A percentile compares a stretch with the other conserved stretches of the same genome.
Conservation (phyloP, 2,113 vertebrate genomes). For the Prietella phreatophila region DNA sequence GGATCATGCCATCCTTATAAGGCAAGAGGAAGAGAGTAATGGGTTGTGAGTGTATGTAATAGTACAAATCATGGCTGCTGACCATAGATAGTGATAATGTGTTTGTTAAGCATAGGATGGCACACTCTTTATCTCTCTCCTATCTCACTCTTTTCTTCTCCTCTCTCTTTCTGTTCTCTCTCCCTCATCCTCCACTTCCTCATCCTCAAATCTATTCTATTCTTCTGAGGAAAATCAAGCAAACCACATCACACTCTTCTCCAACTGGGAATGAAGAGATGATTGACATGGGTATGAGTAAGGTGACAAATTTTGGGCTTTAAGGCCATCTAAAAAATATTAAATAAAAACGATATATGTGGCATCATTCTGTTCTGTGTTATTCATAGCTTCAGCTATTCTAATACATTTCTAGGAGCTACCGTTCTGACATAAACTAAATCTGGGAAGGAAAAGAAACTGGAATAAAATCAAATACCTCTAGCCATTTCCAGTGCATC, state of each 20-base stretch:
- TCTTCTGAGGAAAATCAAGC: constrained; percentile 30
- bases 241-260: constrained; percentile 20
- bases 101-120: constrained; percentile 11
- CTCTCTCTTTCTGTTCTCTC: constrained; percentile 42
- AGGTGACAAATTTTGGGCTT: constrained; percentile 13
- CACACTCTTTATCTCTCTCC: constrained; percentile 45
- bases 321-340: constrained; percentile 34
- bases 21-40: constrained; percentile 18
- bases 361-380: constrained; percentile 6
- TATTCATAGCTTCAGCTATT: neutral
- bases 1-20: constrained; percentile 39
- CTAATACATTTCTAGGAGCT: neutral
- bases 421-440: neutral
- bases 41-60: neutral
- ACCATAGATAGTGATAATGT: constrained; percentile 2
- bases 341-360: constrained; percentile 47
- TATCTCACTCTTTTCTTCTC: constrained; percentile 34
- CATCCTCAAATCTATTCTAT: constrained; percentile 42
- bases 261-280: constrained; percentile 29
- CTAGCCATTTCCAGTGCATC: neutral
- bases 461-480: neutral
- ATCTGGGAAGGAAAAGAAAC: neutral
- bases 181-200: constrained; percentile 48
- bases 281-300: constrained; percentile 32
- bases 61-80: constrained; percentile 9